Evolutionary conservation across 1,140 invertebrate genomes (phyloP).

Genomic region (Bombus fervidus): DNA sequence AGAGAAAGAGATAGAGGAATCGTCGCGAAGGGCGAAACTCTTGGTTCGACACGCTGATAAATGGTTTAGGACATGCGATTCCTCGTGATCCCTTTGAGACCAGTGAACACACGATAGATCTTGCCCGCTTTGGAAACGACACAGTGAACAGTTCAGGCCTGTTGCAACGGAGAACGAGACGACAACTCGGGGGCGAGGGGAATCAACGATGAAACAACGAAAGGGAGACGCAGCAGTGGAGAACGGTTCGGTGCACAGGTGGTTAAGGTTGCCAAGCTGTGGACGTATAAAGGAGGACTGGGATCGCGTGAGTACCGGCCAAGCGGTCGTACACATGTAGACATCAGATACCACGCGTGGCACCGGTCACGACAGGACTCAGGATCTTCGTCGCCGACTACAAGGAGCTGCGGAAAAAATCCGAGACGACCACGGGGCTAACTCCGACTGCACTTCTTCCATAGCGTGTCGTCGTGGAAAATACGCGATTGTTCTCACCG

Average conservation of each 20-base stretch:
- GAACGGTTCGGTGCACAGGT: slow-evolving; percentile 67
- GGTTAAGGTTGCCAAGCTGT: slow-evolving; percentile 67
- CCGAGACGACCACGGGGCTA: slow-evolving; percentile 6
- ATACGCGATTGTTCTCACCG: not conserved
- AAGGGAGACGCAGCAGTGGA: slow-evolving; percentile 28
- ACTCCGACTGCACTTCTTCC: not conserved
- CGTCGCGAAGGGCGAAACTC: slow-evolving; percentile 44
- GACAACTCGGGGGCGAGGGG: not conserved
- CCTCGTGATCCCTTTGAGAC: slow-evolving; percentile 64
- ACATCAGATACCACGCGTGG: slow-evolving; percentile 74
- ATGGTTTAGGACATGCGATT: slow-evolving; percentile 70
- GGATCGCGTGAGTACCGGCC: slow-evolving; percentile 71
- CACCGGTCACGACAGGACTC: slow-evolving; percentile 70
- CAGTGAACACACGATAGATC: slow-evolving; percentile 62
- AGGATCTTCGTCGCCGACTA: slow-evolving; percentile 58
- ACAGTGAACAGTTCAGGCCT: slow-evolving; percentile 22
- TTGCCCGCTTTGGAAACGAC: slow-evolving; percentile 62
- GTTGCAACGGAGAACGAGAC: not conserved
- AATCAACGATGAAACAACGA: slow-evolving; percentile 22
- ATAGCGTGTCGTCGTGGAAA: not conserved
- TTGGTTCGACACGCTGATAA: slow-evolving; percentile 60
- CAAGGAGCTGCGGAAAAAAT: slow-evolving; percentile 59
- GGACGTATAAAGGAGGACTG: slow-evolving; percentile 67
- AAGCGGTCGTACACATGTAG: slow-evolving; percentile 71
- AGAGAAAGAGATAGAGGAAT: not conserved